Evolutionary conservation across 2,888 invertebrate species (phyloP).

Genomic region (Lydus trimaculatus): DNA sequence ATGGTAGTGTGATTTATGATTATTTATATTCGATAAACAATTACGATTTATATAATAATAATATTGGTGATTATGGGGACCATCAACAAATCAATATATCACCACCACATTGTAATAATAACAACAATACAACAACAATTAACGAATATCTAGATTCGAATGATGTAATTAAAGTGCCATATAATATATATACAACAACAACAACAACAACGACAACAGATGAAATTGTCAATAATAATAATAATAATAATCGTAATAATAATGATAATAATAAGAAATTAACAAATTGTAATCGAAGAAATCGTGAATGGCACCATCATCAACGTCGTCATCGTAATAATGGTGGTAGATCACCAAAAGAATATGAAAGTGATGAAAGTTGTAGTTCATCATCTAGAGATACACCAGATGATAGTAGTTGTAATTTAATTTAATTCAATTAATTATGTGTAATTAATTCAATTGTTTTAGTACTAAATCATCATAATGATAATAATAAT

Average conservation of each 20-base stretch:
- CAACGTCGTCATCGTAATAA: slow-evolving; percentile 6
- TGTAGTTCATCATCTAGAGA: slow-evolving; percentile 26
- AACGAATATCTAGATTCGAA: not conserved
- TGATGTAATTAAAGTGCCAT: slow-evolving; percentile 32
- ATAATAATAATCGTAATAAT: slow-evolving; percentile 18
- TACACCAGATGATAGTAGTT: slow-evolving; percentile 20
- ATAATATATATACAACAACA: slow-evolving; percentile 20
- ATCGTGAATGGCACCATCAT: not conserved
- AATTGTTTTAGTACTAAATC: not conserved
- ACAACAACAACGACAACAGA: slow-evolving; percentile 43
- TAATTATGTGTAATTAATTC: not conserved
- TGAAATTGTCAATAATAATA: slow-evolving; percentile 36
- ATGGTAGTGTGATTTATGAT: not conserved
- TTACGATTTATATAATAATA: not conserved
- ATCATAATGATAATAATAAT: not conserved
- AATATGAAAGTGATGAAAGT: slow-evolving; percentile 37
- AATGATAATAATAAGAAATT: slow-evolving; percentile 34
- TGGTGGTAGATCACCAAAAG: slow-evolving; percentile 25
- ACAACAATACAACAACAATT: not conserved
- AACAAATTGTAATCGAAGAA: slow-evolving; percentile 15
- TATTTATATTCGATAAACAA: not conserved
- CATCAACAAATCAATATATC: not conserved
- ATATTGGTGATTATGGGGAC: not conserved
- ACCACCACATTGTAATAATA: not conserved
- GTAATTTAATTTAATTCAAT: not conserved